Conservation (phyloP, 2,113 vertebrate species). For the Sorex fumeus region DNA sequence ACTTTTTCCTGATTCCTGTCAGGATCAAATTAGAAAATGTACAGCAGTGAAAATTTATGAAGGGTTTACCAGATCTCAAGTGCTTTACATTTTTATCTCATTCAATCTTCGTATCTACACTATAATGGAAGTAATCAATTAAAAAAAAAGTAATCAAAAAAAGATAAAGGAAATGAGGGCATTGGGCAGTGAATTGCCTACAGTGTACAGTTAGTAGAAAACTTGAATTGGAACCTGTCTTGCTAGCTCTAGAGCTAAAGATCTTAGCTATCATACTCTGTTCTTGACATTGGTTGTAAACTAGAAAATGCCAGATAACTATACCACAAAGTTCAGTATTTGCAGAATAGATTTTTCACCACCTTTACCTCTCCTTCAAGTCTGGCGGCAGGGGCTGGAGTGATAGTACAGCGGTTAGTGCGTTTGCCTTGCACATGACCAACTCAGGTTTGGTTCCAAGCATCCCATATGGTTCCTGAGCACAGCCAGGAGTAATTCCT, state of each 20-base stretch:
- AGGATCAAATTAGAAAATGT: slow-evolving; percentile 50
- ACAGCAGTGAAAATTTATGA: slow-evolving; percentile 42
- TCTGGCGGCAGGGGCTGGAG: too few relatives aligned
- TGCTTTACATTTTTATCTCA: slow-evolving; percentile 7
- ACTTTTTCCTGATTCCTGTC: background rate
- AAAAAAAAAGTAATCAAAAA: slow-evolving; percentile 26
- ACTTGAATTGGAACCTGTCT: background rate
- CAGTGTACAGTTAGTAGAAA: background rate
- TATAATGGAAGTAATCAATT: slow-evolving; percentile 5
- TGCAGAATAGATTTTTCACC: slow-evolving; percentile 18
- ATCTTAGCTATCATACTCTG: background rate
- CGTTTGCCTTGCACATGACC: too few relatives aligned
- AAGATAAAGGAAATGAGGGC: too few relatives aligned
- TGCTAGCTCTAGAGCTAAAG: background rate
- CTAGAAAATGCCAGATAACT: slow-evolving; percentile 13
- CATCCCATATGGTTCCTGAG: too few relatives aligned
- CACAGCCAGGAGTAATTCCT: too few relatives aligned
- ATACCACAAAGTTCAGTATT: background rate
- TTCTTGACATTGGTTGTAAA: too few relatives aligned
- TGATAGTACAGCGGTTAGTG: too few relatives aligned
- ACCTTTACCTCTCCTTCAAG: too few relatives aligned
- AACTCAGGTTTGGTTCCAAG: too few relatives aligned
- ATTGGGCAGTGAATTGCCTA: background rate
- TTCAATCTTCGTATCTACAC: slow-evolving; percentile 32
- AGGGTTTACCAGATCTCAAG: slow-evolving; percentile 4